Evolutionary conservation across 2,888 invertebrate genomes (phyloP), one percentile per base, ranked within the genome.

Genomic region (Micoletzkya japonica): DNA sequence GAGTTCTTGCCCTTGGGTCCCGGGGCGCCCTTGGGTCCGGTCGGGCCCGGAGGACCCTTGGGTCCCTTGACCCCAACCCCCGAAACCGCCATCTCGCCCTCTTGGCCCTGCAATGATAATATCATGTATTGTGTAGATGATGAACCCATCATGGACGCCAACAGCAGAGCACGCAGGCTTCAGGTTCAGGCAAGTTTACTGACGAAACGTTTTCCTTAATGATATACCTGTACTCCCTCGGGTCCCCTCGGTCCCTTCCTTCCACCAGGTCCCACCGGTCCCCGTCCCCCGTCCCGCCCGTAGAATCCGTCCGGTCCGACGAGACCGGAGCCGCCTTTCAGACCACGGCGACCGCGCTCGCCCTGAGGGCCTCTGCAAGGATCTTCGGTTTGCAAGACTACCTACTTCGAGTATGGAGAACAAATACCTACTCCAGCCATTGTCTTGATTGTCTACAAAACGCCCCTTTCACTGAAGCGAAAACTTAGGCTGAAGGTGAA

Each of bases 341-440:
- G 64, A 49, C 81, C 85, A 28, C 78, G 70, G 68, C 78, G 72
- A 20, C 84, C 86, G 26, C 84, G 76, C 57, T 85, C 84, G 56
- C 85, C 86, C 72, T 83, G 84, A 24, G 76, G 72, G 54, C 86
- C 86, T 50, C 79, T 72, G 34, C 24, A n/a, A n/a, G n/a, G n/a
- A 70, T 63, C 1, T 1, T 1, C 2, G 54, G n/a, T n/a, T n/a
- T n/a, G n/a, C 44, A 17, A 63, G 17, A 28, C 14, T 14, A 17
- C n/a, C n/a, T 14, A 49, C n/a, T 49, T 49, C 49, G n/a, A 49
- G 49, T 49, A 44, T 44, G 44, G 44, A 20, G 20, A 44, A 44
- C 44, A 44, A 14, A 14, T 44, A 44, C 10, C 44, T 20, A 44
- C 20, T 44, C 20, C 44, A 44, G 10, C 14, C 20, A 20, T 44